Conservation (phyloP, 2,113 vertebrate genomes). For the Scatophagus argus region DNA sequence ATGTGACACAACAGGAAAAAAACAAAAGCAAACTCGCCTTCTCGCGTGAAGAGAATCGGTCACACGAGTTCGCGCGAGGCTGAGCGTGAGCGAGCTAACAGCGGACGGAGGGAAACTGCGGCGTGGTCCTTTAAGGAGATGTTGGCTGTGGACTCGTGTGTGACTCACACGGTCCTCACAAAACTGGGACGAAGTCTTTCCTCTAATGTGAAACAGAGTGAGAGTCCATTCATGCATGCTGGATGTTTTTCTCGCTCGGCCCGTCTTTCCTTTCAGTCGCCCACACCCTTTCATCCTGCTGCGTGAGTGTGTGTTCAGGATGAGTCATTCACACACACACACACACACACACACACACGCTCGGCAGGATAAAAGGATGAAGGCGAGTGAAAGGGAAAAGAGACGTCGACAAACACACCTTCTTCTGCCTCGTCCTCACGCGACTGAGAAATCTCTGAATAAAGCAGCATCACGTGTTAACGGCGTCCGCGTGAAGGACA, state of each 20-base stretch:
- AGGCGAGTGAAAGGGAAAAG: slow-evolving; percentile 14
- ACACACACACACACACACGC: slow-evolving; percentile 7
- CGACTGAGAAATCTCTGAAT: too few relatives aligned
- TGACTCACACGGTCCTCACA: background rate
- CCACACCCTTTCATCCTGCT: slow-evolving; percentile 51
- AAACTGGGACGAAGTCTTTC: slow-evolving; percentile 46
- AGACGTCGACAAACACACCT: background rate
- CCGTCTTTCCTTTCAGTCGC: slow-evolving; percentile 25
- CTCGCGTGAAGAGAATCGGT: too few relatives aligned
- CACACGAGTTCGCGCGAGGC: too few relatives aligned
- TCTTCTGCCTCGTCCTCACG: background rate
- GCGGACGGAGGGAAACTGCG: too few relatives aligned
- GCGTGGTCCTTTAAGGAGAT: background rate
- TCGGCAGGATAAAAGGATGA: slow-evolving; percentile 11
- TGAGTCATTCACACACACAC: slow-evolving; percentile 55
- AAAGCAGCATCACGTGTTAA: too few relatives aligned
- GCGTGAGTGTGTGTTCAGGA: slow-evolving; percentile 25
- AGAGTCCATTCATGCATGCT: slow-evolving; percentile 36
- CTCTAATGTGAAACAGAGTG: slow-evolving; percentile 18
- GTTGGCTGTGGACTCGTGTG: background rate
- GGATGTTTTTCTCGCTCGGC: slow-evolving; percentile 14
- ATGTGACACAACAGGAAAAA: too few relatives aligned
- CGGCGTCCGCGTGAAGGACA: too few relatives aligned
- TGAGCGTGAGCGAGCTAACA: too few relatives aligned
- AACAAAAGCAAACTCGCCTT: too few relatives aligned